Percentiles rank a stretch among this genome's conserved stretches.
Evolutionary conservation across 1,140 invertebrate species (phyloP).

Genomic region (Kradibia gibbosae): DNA sequence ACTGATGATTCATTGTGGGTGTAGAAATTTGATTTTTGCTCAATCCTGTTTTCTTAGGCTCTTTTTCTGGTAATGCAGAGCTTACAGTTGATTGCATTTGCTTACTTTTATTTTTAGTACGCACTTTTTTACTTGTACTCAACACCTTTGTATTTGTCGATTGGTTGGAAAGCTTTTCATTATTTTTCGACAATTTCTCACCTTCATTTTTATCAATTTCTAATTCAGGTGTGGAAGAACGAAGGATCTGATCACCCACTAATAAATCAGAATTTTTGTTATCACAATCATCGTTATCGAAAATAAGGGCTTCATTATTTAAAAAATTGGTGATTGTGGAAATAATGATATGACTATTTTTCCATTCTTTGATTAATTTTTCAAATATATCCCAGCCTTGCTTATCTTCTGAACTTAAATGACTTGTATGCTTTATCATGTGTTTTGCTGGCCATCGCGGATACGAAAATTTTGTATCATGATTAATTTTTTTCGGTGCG

Average conservation of each 20-base stretch:
- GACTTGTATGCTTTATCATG: conserved; percentile 45
- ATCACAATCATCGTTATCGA: conserved; percentile 37
- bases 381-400: conserved; percentile 54
- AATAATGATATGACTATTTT: conserved; percentile 60
- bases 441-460: conserved; percentile 60
- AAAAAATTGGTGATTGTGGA: conserved; percentile 55
- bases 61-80: not conserved
- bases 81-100: not conserved
- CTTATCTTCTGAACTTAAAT: conserved; percentile 41
- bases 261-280: conserved; percentile 45
- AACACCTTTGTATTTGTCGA: conserved; percentile 1
- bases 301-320: conserved; percentile 54
- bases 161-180: conserved; percentile 50
- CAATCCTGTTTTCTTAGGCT: not conserved
- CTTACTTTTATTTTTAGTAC: too few species aligned
- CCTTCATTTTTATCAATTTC: not conserved
- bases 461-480: conserved; percentile 55
- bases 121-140: not conserved
- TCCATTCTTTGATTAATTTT: conserved; percentile 62
- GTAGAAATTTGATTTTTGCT: not conserved
- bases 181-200: conserved; percentile 40
- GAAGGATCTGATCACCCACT: conserved; percentile 44
- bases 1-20: conserved; percentile 41
- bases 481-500: conserved; percentile 55
- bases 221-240: not conserved